Evolutionary conservation across 2,888 invertebrate species (phyloP).

Genomic region (Drosophila mettleri): DNA sequence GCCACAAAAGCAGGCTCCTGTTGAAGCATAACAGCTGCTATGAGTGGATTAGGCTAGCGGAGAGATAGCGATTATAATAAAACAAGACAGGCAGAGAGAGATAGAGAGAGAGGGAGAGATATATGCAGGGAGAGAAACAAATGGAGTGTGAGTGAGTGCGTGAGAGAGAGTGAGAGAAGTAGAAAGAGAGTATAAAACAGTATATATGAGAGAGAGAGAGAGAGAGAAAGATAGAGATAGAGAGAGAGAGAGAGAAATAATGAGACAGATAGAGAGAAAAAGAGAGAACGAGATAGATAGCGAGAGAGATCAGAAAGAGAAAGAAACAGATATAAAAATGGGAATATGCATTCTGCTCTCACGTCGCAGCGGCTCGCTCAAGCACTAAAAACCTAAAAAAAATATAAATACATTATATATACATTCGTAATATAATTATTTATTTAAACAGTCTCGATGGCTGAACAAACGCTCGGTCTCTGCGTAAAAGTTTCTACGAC

Average conservation of each 20-base stretch:
- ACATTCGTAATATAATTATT: no score
- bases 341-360: no score
- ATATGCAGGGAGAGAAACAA: not conserved
- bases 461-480: not conserved
- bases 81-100: not conserved
- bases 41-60: constrained; percentile 5
- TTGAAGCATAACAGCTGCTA: constrained; percentile 33
- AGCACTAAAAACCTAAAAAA: no score
- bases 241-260: not conserved
- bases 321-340: no score
- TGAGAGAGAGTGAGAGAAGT: not conserved
- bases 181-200: not conserved
- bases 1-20: constrained; percentile 41
- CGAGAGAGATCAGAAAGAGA: no score
- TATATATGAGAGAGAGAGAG: not conserved
- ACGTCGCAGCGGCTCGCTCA: no score
- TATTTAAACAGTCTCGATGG: no score
- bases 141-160: no score
- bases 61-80: not conserved
- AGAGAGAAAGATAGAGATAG: not conserved
- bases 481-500: not conserved
- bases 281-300: no score
- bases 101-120: not conserved
- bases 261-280: not conserved
- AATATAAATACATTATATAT: no score